phyloP scores from a whole-genome alignment of 2,888 invertebrate species.

The Acleris holmiana region DNA sequence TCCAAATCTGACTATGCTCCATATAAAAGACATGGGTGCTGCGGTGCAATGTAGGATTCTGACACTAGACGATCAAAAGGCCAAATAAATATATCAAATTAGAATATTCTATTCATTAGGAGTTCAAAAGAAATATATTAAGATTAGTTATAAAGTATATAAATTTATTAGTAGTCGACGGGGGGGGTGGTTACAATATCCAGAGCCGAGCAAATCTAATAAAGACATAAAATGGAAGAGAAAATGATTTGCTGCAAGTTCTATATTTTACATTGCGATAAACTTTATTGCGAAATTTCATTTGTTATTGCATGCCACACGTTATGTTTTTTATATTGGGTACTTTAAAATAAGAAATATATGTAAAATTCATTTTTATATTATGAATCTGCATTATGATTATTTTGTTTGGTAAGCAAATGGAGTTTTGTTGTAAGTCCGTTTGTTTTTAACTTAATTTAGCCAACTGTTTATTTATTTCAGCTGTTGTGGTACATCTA shows the following conservation, averaged over 20 bases:
- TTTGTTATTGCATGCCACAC: conserved; percentile 1
- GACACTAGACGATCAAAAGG: too few relatives aligned
- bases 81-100: too few relatives aligned
- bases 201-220: conserved; percentile 25
- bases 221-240: conserved; percentile 25
- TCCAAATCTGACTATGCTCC: too few relatives aligned
- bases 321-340: not conserved
- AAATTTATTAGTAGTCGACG: too few relatives aligned
- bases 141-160: too few relatives aligned
- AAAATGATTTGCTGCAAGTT: conserved; percentile 24
- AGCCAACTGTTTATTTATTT: conserved; percentile 41
- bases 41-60: too few relatives aligned
- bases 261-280: conserved; percentile 25
- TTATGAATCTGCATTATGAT: conserved; percentile 62
- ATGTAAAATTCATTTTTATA: conserved; percentile 27
- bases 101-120: too few relatives aligned
- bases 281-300: conserved; percentile 25
- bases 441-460: not conserved
- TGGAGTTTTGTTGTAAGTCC: not conserved
- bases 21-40: too few relatives aligned
- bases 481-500: conserved; percentile 55
- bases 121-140: too few relatives aligned
- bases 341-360: not conserved
- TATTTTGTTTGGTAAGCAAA: conserved; percentile 57
- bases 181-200: too few relatives aligned